These are phyloP conservation scores for Trilocha varians DNA, from an alignment of 2,888 invertebrate species.

Conservation along the genomic window DNA sequence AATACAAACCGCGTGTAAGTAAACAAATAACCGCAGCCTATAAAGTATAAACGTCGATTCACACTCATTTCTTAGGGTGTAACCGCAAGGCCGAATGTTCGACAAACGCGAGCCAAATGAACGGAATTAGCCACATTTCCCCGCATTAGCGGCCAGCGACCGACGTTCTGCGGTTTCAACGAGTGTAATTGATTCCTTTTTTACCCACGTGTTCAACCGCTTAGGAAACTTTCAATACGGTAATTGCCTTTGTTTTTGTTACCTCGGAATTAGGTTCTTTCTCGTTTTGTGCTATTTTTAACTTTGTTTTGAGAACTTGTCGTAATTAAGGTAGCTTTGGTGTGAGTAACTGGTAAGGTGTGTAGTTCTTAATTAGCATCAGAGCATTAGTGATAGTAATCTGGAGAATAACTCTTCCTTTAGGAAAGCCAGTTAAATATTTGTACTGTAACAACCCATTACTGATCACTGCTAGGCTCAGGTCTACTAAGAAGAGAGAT, in stretches of 20 bases:
- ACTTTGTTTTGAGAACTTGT: too few species aligned
- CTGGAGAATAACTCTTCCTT: too few species aligned
- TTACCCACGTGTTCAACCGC: not conserved
- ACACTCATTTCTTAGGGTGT: constrained; percentile 2
- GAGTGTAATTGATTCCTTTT: constrained; percentile 16
- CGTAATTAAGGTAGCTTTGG: too few species aligned
- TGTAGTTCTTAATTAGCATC: too few species aligned
- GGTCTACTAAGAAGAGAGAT: too few species aligned
- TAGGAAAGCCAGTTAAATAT: too few species aligned
- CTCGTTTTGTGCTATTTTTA: too few species aligned
- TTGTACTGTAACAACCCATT: too few species aligned
- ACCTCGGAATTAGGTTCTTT: too few species aligned
- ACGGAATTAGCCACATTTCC: constrained; percentile 15
- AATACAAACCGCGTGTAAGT: not conserved
- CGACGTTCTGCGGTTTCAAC: constrained; percentile 10
- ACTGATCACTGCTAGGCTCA: too few species aligned
- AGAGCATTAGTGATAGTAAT: too few species aligned
- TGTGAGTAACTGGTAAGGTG: too few species aligned
- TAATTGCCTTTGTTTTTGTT: not conserved
- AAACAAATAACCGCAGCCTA: not conserved
- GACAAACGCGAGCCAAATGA: constrained; percentile 12
- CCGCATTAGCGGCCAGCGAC: constrained; percentile 12
- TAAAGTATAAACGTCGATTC: not conserved
- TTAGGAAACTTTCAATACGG: not conserved
- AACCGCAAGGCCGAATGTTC: constrained; percentile 3